A percentile compares a stretch with the other conserved stretches of the same genome.
phyloP scores from a whole-genome alignment of 2,888 invertebrate species.

The Antitype chi region DNA sequence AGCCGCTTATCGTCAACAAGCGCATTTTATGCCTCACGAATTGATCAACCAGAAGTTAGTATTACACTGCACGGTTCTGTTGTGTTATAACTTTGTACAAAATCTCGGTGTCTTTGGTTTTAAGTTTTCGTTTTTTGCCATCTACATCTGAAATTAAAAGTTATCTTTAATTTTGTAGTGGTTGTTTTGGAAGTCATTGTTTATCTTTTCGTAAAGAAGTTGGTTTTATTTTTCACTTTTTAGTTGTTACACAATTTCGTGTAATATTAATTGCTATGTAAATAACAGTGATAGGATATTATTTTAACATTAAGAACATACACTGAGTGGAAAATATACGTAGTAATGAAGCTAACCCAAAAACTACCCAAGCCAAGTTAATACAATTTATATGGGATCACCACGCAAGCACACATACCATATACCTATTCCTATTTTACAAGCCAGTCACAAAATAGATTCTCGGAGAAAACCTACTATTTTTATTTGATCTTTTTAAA shows the following conservation, averaged over 20 bases:
- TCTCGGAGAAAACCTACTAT: neutral
- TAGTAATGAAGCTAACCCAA: neutral
- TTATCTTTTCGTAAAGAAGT: neutral
- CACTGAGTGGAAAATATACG: neutral
- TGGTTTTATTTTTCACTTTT: neutral
- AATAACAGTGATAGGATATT: neutral
- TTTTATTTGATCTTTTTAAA: neutral
- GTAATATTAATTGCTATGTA: neutral
- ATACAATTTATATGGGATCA: neutral
- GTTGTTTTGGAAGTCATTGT: neutral
- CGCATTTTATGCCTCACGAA: neutral
- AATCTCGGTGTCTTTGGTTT: neutral
- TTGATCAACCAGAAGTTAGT: neutral
- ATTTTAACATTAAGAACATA: neutral
- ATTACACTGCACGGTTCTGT: neutral
- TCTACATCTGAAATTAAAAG: neutral
- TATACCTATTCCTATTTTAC: neutral
- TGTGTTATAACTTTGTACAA: too few species aligned
- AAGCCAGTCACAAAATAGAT: neutral
- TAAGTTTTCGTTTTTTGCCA: neutral
- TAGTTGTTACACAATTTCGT: neutral
- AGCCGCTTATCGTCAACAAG: neutral
- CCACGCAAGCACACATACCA: too few species aligned
- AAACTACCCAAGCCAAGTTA: neutral
- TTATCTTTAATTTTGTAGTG: neutral